A percentile compares a stretch with the other conserved stretches of the same genome.
Evolutionary conservation across 2,113 vertebrate genomes (phyloP).

Genomic region (Chinchilla lanigera): DNA sequence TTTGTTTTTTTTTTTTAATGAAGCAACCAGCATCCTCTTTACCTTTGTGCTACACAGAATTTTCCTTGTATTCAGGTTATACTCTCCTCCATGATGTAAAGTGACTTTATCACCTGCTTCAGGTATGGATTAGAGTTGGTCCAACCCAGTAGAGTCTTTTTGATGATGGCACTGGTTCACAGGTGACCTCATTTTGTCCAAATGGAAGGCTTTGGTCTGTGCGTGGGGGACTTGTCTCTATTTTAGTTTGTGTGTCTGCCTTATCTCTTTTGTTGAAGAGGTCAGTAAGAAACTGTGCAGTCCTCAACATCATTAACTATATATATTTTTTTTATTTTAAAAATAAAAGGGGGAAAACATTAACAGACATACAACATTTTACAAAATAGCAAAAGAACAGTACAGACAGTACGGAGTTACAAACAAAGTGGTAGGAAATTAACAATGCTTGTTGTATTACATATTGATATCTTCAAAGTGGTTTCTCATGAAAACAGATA

Average conservation of each 20-base stretch:
- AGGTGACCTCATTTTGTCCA: not conserved
- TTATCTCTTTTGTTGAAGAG: constrained; percentile 2
- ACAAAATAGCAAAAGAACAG: no score
- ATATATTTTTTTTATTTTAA: no score
- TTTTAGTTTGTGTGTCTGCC: not conserved
- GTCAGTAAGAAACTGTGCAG: not conserved
- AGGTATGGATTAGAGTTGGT: not conserved
- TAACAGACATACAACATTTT: no score
- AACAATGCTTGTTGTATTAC: no score
- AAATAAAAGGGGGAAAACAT: no score
- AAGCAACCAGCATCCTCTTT: not conserved
- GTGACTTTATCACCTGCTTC: not conserved
- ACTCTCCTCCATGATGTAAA: not conserved
- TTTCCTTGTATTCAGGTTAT: not conserved
- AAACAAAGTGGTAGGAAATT: no score
- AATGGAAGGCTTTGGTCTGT: not conserved
- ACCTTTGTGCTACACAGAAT: not conserved
- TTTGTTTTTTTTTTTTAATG: constrained; percentile 11
- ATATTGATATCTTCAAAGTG: no score
- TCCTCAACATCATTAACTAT: not conserved
- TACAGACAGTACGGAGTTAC: no score
- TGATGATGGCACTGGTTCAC: not conserved
- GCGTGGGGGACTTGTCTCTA: not conserved
- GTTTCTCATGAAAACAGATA: no score
- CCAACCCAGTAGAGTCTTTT: not conserved